Evolutionary conservation across 2,888 invertebrate species (phyloP).

Genomic region (Bedellia somnulentella): DNA sequence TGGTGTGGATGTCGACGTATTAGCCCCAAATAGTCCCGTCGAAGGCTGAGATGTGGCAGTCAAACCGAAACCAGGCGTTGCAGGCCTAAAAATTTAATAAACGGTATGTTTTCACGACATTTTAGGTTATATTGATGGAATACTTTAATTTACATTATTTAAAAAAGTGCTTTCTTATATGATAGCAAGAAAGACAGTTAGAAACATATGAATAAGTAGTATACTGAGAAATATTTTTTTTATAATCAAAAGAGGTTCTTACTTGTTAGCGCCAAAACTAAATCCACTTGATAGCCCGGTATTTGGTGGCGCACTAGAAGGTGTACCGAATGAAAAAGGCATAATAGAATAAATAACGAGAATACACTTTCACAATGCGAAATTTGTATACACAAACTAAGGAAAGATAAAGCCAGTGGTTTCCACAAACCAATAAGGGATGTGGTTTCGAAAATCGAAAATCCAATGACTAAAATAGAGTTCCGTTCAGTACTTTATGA

Average conservation of each 20-base stretch:
- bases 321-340: slow-evolving; percentile 49
- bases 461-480: no score
- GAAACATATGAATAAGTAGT: background rate
- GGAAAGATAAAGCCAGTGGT: no score
- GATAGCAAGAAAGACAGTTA: background rate
- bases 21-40: slow-evolving; percentile 28
- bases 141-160: background rate
- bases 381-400: no score
- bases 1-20: slow-evolving; percentile 15
- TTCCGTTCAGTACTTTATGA: no score
- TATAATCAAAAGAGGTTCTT: slow-evolving; percentile 14
- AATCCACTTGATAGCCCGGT: slow-evolving; percentile 36
- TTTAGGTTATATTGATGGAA: background rate
- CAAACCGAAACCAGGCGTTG: slow-evolving; percentile 34
- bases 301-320: slow-evolving; percentile 50
- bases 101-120: background rate
- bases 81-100: slow-evolving; percentile 21
- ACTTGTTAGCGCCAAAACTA: slow-evolving; percentile 51
- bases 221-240: slow-evolving; percentile 6
- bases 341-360: slow-evolving; percentile 18
- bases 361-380: no score
- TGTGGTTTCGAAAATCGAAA: no score
- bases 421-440: no score
- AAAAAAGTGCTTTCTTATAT: background rate
- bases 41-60: slow-evolving; percentile 28